phyloP scores from a whole-genome alignment of 2,888 invertebrate genomes.

The Ditula angustiorana region DNA sequence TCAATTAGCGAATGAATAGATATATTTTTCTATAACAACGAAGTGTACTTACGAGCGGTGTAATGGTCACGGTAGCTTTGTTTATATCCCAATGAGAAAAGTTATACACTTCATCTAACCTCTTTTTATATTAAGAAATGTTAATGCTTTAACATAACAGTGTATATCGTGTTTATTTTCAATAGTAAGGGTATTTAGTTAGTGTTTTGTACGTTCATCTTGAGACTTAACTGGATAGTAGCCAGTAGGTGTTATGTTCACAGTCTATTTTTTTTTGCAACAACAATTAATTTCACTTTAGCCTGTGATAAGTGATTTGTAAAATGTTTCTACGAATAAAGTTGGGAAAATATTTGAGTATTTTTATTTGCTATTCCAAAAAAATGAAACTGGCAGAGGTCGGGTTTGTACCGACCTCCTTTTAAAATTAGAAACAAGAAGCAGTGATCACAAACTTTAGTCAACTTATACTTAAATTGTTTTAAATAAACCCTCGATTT shows the following conservation, averaged over 20 bases:
- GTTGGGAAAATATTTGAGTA: conserved; percentile 51
- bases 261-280: conserved; percentile 43
- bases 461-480: no score
- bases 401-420: no score
- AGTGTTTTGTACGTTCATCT: conserved; percentile 29
- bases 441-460: no score
- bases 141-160: conserved; percentile 13
- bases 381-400: no score
- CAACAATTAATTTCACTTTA: conserved; percentile 60
- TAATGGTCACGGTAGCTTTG: conserved; percentile 58
- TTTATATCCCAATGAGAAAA: conserved; percentile 28
- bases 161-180: conserved; percentile 20
- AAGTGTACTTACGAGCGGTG: conserved; percentile 44
- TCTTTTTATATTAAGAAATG: conserved; percentile 3
- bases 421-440: no score
- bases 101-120: conserved; percentile 10
- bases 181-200: conserved; percentile 28
- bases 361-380: conserved; percentile 26
- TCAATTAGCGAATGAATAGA: conserved; percentile 30
- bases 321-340: conserved; percentile 75
- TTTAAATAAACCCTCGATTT: no score
- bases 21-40: conserved; percentile 39
- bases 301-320: conserved; percentile 81
- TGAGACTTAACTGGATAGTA: conserved; percentile 25
- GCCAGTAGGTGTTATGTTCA: conserved; percentile 14